Base-by-base conservation (phyloP, 2,113 vertebrate species). In the Dicrurus megarhynchus region DNA sequence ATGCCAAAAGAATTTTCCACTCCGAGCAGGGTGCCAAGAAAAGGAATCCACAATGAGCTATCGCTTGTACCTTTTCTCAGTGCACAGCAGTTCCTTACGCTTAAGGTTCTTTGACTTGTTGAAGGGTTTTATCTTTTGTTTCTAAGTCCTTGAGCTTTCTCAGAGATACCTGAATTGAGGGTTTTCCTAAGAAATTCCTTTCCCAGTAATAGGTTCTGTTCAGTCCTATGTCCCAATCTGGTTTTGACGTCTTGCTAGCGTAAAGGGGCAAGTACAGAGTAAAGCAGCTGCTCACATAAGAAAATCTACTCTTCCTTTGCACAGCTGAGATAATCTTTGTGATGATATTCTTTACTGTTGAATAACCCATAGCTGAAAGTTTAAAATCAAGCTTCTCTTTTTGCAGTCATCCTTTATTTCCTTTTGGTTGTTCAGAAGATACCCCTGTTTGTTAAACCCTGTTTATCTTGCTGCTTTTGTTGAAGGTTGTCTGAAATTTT, bases 361-460 rank as follows among this genome's bases (percentile, higher is more conserved):
- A 87, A 35, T 74, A 87, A 90, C 30, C 30, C 18, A 30, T 53
- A 76, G 67, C 12, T 3, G 0, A 37, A 53, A 82, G 70, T 76
- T 95, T 53, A 61, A 94, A 84, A 42, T 50, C 16, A 19, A 69
- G 42, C 35, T 93, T 95, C 85, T 93, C 77, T 91, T 84, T 78
- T 81, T 95, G 85, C 92, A 95, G 87, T 89, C 60, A 90, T 70
- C 65, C 21, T 89, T 97, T 93, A 86, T 95, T 74, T 94, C 70
- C 33, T 81, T 79, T 80, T 86, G 79, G 80, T 84, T 76, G 37
- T 81, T 93, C 21, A 67, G 21, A 88, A 75, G 61, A 30, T n/a
- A 50, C 2, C 33, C 55, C n/a, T 42, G 3, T 60, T 68, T 68
- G 87, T 84, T 79, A 74, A 88, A 37, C 28, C 35, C 41, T 83